Conservation (phyloP, 2,113 vertebrate species). For the Neogobius melanostomus region DNA sequence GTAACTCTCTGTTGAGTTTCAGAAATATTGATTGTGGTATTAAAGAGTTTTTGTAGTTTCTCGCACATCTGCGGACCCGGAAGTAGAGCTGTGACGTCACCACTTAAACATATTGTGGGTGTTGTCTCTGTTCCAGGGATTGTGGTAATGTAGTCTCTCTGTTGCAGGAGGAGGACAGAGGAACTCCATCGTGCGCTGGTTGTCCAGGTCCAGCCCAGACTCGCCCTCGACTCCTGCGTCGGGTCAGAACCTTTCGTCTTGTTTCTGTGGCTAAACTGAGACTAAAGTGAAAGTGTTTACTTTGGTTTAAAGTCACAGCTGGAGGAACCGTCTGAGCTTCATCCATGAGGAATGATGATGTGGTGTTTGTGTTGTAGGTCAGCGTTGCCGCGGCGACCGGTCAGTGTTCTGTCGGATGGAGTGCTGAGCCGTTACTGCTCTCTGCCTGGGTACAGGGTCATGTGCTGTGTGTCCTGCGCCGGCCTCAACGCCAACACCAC, state of each 20-base stretch:
- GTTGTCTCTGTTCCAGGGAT: no score
- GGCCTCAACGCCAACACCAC: constrained; percentile 1
- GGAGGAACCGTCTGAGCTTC: no score
- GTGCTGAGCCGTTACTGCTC: constrained; percentile 88
- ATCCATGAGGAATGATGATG: neutral
- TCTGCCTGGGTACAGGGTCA: constrained; percentile 83
- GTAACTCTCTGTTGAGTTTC: no score
- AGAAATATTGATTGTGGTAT: no score
- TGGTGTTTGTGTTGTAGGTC: constrained; percentile 71
- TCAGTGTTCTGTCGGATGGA: constrained; percentile 92
- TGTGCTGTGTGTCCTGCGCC: constrained; percentile 92
- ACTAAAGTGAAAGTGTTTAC: neutral
- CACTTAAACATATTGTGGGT: no score
- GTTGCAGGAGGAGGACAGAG: constrained; percentile 75
- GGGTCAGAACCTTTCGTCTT: neutral
- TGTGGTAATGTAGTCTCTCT: no score
- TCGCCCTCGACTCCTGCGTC: constrained; percentile 23
- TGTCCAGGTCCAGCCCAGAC: constrained; percentile 85
- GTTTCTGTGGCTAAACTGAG: no score
- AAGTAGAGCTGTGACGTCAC: no score
- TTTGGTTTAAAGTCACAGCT: neutral
- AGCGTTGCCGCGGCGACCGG: constrained; percentile 89
- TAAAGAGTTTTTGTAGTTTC: no score
- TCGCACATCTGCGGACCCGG: no score
- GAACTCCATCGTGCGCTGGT: constrained; percentile 90